These are phyloP conservation scores for Eristalis tenax DNA, from an alignment of 2,888 invertebrate species.

Conservation along the genomic window DNA sequence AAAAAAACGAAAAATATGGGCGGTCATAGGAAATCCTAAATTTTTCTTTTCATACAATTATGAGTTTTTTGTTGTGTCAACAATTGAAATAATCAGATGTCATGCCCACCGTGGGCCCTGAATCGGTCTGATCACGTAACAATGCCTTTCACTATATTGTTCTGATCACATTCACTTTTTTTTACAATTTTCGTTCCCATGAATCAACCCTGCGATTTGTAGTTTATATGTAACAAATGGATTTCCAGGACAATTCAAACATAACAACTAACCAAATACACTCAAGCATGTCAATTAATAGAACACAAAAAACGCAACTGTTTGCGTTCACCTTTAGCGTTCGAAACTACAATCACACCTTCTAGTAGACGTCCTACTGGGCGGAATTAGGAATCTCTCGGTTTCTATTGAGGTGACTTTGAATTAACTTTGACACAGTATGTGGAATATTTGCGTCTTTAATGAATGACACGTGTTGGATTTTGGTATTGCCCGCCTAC, in stretches of 20 bases:
- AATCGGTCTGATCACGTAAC: conserved; percentile 52
- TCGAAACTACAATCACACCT: conserved; percentile 13
- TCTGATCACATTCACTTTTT: conserved; percentile 7
- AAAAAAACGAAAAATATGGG: conserved; percentile 55
- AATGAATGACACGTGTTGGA: conserved; percentile 55
- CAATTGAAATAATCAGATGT: conserved; percentile 47
- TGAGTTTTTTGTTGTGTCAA: conserved; percentile 33
- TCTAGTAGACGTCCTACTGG: conserved; percentile 37
- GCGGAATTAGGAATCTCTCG: conserved; percentile 67
- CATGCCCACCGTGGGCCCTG: conserved; percentile 27
- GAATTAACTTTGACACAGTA: conserved; percentile 43
- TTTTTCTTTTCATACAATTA: conserved; percentile 49
- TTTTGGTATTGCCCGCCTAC: conserved; percentile 42
- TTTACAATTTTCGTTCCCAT: conserved; percentile 7
- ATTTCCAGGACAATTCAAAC: conserved; percentile 27
- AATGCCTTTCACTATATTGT: conserved; percentile 9
- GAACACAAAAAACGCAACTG: conserved; percentile 52
- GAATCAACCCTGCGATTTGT: conserved; percentile 20
- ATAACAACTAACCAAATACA: conserved; percentile 34
- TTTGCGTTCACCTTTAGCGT: conserved; percentile 21
- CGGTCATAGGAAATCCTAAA: conserved; percentile 53
- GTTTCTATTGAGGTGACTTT: conserved; percentile 54
- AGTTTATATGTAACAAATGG: conserved; percentile 38
- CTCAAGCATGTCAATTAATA: conserved; percentile 30
- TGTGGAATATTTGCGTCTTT: conserved; percentile 43